Conservation (phyloP, 2,888 invertebrate genomes). For the Pandemis cinnamomeana region DNA sequence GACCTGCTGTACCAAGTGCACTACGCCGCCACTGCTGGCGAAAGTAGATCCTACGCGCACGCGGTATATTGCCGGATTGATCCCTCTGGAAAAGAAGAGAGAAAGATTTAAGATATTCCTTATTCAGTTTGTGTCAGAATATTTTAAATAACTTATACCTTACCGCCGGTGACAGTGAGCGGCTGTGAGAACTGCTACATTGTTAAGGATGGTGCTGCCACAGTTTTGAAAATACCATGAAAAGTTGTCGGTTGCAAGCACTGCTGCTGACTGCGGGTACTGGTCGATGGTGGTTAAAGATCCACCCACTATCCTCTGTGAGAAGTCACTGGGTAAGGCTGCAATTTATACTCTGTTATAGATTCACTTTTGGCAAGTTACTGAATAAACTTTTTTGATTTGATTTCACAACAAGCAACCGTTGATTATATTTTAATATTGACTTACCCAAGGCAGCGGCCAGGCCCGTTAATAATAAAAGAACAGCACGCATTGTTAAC, state of each 20-base stretch:
- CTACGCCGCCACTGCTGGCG: slow-evolving; percentile 51
- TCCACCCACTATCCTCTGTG: slow-evolving; percentile 53
- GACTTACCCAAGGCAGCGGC: neutral
- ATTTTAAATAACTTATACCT: slow-evolving; percentile 35
- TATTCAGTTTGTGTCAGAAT: too few relatives aligned
- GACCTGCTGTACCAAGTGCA: slow-evolving; percentile 42
- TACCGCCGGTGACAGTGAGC: slow-evolving; percentile 6
- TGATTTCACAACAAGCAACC: neutral
- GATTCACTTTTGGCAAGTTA: neutral
- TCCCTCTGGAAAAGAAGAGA: neutral
- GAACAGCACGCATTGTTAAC: neutral
- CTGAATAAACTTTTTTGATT: too few relatives aligned
- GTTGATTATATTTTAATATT: neutral
- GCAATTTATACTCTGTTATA: slow-evolving; percentile 22
- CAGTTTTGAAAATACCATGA: slow-evolving; percentile 47
- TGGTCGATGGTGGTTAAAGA: slow-evolving; percentile 47
- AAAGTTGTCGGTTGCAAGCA: slow-evolving; percentile 27
- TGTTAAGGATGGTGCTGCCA: slow-evolving; percentile 50
- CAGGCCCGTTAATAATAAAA: neutral
- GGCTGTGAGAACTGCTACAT: slow-evolving; percentile 48
- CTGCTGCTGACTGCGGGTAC: slow-evolving; percentile 41
- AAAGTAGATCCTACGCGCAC: slow-evolving; percentile 52
- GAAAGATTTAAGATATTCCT: too few relatives aligned
- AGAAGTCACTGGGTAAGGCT: slow-evolving; percentile 49
- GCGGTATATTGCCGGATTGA: slow-evolving; percentile 44